Percentiles rank a stretch among this genome's conserved stretches.
Evolutionary conservation across 2,113 vertebrate species (phyloP).

Genomic region (Rhea pennata): DNA sequence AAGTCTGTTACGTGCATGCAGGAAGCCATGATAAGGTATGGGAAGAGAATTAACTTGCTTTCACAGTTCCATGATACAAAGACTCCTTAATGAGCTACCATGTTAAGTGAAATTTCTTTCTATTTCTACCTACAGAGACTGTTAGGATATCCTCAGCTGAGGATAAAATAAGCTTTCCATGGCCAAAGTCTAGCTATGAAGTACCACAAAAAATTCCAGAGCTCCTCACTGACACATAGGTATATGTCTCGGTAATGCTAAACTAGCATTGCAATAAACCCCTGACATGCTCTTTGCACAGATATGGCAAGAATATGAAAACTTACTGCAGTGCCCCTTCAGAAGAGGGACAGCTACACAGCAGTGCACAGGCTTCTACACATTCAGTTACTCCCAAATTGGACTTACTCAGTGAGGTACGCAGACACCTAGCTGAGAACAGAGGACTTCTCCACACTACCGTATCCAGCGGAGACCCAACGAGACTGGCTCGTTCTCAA

Average conservation of each 20-base stretch:
- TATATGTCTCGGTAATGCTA: background rate
- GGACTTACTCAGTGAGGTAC: background rate
- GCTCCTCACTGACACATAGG: background rate
- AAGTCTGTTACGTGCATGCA: background rate
- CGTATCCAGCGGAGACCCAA: background rate
- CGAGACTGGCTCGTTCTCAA: background rate
- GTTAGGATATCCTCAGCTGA: background rate
- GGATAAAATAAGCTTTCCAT: background rate
- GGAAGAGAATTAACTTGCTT: background rate
- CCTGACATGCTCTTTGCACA: background rate
- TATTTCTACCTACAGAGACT: conserved; percentile 27
- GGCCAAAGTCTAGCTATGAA: background rate
- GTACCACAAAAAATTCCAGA: background rate
- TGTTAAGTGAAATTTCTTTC: background rate
- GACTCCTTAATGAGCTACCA: conserved; percentile 16
- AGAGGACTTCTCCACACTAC: background rate
- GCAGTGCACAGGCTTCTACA: conserved; percentile 40
- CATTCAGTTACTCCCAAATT: background rate
- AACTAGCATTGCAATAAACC: background rate
- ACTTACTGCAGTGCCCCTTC: fast-evolving
- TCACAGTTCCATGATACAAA: conserved; percentile 37
- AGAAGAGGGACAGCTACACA: background rate
- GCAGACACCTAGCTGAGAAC: background rate
- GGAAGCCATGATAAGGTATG: background rate
- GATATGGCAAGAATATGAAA: background rate